These are phyloP conservation scores for Drosophila dives DNA, from an alignment of 2,888 invertebrate genomes.

Conservation along the genomic window DNA sequence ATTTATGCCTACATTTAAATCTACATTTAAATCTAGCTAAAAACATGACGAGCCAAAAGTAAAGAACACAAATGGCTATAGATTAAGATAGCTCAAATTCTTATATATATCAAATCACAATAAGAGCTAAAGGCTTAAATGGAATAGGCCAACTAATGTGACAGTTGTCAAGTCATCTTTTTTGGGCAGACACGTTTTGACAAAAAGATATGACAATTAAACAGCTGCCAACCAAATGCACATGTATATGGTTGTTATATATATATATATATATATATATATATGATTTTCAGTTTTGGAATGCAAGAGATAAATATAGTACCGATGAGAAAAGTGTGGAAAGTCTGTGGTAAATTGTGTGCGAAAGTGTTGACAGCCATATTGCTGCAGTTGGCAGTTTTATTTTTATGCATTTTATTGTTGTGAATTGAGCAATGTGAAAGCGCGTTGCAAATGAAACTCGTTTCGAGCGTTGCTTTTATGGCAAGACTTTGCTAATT, in stretches of 20 bases:
- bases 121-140: neutral
- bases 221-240: neutral
- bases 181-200: neutral
- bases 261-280: neutral
- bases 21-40: neutral
- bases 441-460: slow-evolving; percentile 63
- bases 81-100: neutral
- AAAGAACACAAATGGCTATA: neutral
- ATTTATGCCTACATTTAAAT: neutral
- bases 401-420: slow-evolving; percentile 27
- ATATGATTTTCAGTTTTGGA: neutral
- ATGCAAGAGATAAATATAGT: neutral
- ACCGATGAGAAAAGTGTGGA: slow-evolving; percentile 49
- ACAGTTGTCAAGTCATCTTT: neutral
- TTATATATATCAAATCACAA: neutral
- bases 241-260: neutral
- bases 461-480: slow-evolving; percentile 49
- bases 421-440: slow-evolving; percentile 55
- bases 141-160: neutral
- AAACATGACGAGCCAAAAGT: neutral
- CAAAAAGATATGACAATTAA: neutral
- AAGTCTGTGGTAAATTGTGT: slow-evolving; percentile 52
- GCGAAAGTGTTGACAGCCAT: slow-evolving; percentile 72
- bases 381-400: slow-evolving; percentile 7
- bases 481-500: slow-evolving; percentile 64